These are phyloP conservation scores for Taphrorychus bicolor DNA, from an alignment of 2,888 invertebrate species.

Conservation along the genomic window DNA sequence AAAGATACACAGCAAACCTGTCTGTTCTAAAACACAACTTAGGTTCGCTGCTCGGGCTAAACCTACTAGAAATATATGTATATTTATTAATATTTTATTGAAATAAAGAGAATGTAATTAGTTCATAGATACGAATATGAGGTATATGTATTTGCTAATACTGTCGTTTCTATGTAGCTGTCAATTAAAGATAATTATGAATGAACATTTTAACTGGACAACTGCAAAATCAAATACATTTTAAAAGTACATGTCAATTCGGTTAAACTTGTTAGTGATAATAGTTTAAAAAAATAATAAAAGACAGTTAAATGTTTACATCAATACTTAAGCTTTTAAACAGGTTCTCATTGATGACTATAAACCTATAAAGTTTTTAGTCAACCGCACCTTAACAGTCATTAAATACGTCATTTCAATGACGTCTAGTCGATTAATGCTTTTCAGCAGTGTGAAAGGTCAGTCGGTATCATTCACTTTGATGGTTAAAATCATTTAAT, in stretches of 20 bases:
- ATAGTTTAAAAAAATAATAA: constrained; percentile 20
- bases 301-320: constrained; percentile 14
- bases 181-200: too few relatives aligned
- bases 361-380: not conserved
- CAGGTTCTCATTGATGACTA: not conserved
- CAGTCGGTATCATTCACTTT: not conserved
- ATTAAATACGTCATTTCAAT: too few relatives aligned
- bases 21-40: not conserved
- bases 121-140: not conserved
- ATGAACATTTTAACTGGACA: not conserved
- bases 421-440: not conserved
- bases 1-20: not conserved
- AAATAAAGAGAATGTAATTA: too few relatives aligned
- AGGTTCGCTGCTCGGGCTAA: not conserved
- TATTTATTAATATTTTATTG: not conserved
- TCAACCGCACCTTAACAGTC: constrained; percentile 9
- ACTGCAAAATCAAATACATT: not conserved
- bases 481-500: not conserved
- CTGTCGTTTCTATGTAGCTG: not conserved
- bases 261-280: not conserved
- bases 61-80: not conserved
- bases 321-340: not conserved
- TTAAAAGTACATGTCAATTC: not conserved
- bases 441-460: not conserved
- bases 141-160: not conserved